Evolutionary conservation across 2,888 invertebrate species (phyloP).

Genomic region (Eledona agricola): DNA sequence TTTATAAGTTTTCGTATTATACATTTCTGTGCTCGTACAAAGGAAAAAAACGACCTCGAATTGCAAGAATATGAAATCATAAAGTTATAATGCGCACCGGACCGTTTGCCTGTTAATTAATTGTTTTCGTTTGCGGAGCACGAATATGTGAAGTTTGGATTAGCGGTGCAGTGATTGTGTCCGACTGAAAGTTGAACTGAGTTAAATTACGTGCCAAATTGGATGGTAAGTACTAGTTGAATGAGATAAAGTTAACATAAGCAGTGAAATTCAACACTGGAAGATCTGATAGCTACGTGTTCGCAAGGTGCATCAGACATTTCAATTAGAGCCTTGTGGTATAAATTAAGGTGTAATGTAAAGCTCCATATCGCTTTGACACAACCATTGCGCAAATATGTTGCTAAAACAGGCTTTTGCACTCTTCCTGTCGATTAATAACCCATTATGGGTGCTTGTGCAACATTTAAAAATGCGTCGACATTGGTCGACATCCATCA

Average conservation of each 20-base stretch:
- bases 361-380: background rate
- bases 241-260: slow-evolving; percentile 12
- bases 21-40: too few species aligned
- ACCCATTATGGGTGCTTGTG: background rate
- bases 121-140: slow-evolving; percentile 6
- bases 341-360: background rate
- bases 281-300: background rate
- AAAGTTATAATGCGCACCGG: too few species aligned
- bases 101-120: slow-evolving; percentile 15
- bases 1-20: too few species aligned
- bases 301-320: too few species aligned
- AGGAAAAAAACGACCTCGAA: too few species aligned
- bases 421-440: slow-evolving; percentile 1
- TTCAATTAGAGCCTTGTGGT: too few species aligned
- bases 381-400: too few species aligned
- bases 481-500: slow-evolving; percentile 1
- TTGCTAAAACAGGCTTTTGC: slow-evolving; percentile 1
- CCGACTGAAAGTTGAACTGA: slow-evolving; percentile 11
- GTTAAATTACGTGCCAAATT: slow-evolving; percentile 28
- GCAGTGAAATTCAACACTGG: slow-evolving; percentile 13
- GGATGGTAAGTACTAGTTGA: slow-evolving; percentile 10
- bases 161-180: slow-evolving; percentile 9
- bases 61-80: too few species aligned
- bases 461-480: slow-evolving; percentile 1
- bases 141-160: slow-evolving; percentile 10